Conservation (phyloP, 2,888 invertebrate genomes). For the Dyspetes luteomarginatus region DNA sequence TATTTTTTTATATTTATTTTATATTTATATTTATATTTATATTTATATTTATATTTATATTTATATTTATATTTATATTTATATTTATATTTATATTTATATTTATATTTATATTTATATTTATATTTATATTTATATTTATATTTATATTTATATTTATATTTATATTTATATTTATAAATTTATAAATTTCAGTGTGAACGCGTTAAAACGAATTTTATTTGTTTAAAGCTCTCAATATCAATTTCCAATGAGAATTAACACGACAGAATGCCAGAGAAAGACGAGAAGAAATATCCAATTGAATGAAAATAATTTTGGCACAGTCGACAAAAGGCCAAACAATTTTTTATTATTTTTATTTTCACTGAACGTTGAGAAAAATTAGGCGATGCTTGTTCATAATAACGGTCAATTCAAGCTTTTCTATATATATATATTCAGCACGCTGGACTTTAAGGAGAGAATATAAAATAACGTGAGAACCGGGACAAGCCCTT, state of each 20-base stretch:
- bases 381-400: too few relatives aligned
- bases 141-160: constrained; percentile 37
- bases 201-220: constrained; percentile 1
- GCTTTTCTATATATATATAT: not conserved
- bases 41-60: not conserved
- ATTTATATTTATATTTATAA: not conserved
- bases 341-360: too few relatives aligned
- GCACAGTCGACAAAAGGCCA: too few relatives aligned
- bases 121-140: too few relatives aligned
- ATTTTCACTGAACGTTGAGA: too few relatives aligned
- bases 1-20: too few relatives aligned
- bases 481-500: not conserved
- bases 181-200: constrained; percentile 4
- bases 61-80: not conserved
- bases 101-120: too few relatives aligned
- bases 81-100: not conserved
- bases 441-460: not conserved
- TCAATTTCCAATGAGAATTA: not conserved
- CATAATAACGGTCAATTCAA: too few relatives aligned
- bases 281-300: too few relatives aligned
- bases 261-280: not conserved
- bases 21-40: too few relatives aligned
- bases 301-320: too few relatives aligned
- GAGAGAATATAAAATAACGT: not conserved
- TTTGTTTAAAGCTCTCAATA: not conserved